phyloP scores from a whole-genome alignment of 2,888 invertebrate genomes.

The Archips crataeganus region DNA sequence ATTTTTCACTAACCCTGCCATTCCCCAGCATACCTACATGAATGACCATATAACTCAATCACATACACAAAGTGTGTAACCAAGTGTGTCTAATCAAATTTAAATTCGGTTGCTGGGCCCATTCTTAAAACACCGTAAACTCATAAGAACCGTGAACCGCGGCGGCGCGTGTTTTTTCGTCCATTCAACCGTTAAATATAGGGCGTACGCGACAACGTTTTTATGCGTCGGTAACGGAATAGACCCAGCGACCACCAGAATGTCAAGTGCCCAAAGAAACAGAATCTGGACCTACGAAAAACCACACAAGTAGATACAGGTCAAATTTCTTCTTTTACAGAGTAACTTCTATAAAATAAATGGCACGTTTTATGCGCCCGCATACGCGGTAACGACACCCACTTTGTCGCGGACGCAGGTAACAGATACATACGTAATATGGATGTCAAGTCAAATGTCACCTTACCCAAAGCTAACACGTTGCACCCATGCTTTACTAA shows the following conservation, averaged over 20 bases:
- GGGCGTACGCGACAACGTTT: slow-evolving; percentile 29
- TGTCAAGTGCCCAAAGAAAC: slow-evolving; percentile 6
- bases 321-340: slow-evolving; percentile 77
- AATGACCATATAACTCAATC: slow-evolving; percentile 17
- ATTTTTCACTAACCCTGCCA: slow-evolving; percentile 48
- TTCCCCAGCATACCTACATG: neutral
- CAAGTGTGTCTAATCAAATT: slow-evolving; percentile 38
- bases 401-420: slow-evolving; percentile 74
- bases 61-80: slow-evolving; percentile 32
- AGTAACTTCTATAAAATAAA: slow-evolving; percentile 85
- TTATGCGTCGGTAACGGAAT: slow-evolving; percentile 28
- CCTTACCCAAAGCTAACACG: slow-evolving; percentile 51
- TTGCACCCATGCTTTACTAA: slow-evolving; percentile 58
- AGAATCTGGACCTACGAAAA: slow-evolving; percentile 8
- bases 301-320: slow-evolving; percentile 26
- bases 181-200: slow-evolving; percentile 28
- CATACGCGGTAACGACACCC: slow-evolving; percentile 72
- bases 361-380: slow-evolving; percentile 77
- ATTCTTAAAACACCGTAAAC: slow-evolving; percentile 25
- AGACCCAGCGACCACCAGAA: slow-evolving; percentile 10
- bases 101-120: slow-evolving; percentile 22
- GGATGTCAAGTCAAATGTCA: slow-evolving; percentile 53
- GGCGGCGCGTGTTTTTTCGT: slow-evolving; percentile 19
- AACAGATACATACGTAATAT: slow-evolving; percentile 49
- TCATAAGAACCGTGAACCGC: slow-evolving; percentile 24